Base-by-base conservation (phyloP, 1,140 invertebrate genomes). In the Lordiphosa clarofinis region DNA sequence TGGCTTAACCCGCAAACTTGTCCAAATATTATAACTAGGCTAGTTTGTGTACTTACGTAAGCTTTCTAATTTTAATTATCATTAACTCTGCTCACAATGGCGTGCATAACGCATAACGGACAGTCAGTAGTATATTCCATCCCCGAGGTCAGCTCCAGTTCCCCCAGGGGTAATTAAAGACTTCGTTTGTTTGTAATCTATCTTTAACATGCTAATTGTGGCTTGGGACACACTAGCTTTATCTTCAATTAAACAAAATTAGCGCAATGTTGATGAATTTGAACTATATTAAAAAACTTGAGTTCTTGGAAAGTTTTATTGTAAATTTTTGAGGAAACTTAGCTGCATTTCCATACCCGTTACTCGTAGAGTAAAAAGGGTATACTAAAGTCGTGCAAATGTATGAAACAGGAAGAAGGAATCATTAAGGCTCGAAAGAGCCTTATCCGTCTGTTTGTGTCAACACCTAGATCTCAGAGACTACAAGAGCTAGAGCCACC, bases 221-320 rank as follows among this genome's bases (percentile, higher is more conserved):
- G 31, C 19, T 13, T 15, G 19, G 44, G 19, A 24, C 15, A 24
- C 15, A 44, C 33, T 10, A 36, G 40, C 33, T 42, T 24, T 65
- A 56, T 50, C 35, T 67, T 79, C 72, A 82, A 81, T 81, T 81
- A 75, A 73, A 52, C 38, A 39, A 53, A 69, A 69, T 56, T 61
- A 67, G 48, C 55, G 31, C 57, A 36, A 7, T 40, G 55, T 50
- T 74, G 64, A 55, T 67, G 68, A 73, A 72, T 67, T 72, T 56
- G 57, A 73, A 56, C 72, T 71, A 52, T 42, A 57, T 53, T 68
- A 58, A 61, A 70, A 70, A 15, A 56, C 33, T 10, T 44, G 21
- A 47, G 31, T 10, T 40, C 12, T 46, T 44, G 28, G 7, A 31
- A 31, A 31, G 5, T 31, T 31, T 2, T 31, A 8, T 31, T 31